These are phyloP conservation scores for Agonopterix arenella DNA, from an alignment of 2,888 invertebrate genomes.

Conservation along the genomic window DNA sequence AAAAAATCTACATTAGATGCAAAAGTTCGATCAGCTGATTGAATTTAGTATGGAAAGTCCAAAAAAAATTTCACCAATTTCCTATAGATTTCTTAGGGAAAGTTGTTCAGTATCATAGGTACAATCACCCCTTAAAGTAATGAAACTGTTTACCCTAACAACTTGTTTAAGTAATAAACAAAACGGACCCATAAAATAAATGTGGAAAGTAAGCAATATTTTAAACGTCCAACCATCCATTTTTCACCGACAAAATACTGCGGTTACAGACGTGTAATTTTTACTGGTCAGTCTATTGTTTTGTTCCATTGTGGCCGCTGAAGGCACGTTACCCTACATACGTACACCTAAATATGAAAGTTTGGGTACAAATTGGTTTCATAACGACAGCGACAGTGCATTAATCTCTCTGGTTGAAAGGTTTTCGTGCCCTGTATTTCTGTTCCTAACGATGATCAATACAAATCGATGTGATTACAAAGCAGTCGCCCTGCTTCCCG, in stretches of 20 bases:
- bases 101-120: too few relatives aligned
- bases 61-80: too few relatives aligned
- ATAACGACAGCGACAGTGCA: conserved; percentile 6
- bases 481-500: background rate
- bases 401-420: conserved; percentile 10
- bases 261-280: conserved; percentile 1
- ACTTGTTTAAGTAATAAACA: too few relatives aligned
- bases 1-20: too few relatives aligned
- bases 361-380: conserved; percentile 7
- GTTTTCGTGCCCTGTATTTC: conserved; percentile 2
- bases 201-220: too few relatives aligned
- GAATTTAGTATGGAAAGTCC: too few relatives aligned
- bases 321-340: background rate
- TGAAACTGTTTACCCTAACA: too few relatives aligned
- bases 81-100: too few relatives aligned
- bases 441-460: background rate
- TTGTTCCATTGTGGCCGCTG: background rate
- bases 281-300: background rate
- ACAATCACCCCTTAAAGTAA: too few relatives aligned
- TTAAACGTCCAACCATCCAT: background rate
- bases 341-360: conserved; percentile 1
- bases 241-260: background rate
- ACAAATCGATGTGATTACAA: conserved; percentile 4
- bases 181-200: too few relatives aligned
- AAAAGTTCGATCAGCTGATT: too few relatives aligned